Percentiles rank a stretch among this genome's conserved stretches.
These are phyloP conservation scores for Paedocypris sp. DNA, from an alignment of 2,113 vertebrate genomes.

Conservation along the genomic window DNA sequence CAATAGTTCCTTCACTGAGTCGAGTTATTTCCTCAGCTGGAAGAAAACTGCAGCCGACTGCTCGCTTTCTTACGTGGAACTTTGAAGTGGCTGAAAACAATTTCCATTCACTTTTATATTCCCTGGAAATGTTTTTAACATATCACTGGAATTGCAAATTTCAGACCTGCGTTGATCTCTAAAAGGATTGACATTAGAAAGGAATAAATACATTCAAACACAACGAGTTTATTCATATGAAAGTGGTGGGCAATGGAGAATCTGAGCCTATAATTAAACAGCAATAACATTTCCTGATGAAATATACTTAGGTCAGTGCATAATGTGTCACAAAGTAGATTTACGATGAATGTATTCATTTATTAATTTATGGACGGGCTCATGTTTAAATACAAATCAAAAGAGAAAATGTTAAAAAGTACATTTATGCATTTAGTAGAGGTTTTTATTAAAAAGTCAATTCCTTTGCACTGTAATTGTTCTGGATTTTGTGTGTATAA, in stretches of 20 bases:
- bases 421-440: no score
- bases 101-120: constrained; percentile 18
- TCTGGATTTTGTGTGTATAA: no score
- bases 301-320: constrained; percentile 44
- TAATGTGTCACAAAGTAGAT: constrained; percentile 56
- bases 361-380: constrained; percentile 54
- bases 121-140: constrained; percentile 47
- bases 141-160: constrained; percentile 54
- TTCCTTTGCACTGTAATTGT: no score
- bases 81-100: background rate
- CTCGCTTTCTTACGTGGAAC: background rate
- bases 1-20: background rate
- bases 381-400: constrained; percentile 23
- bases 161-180: constrained; percentile 50
- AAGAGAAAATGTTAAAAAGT: background rate
- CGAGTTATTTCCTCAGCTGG: background rate
- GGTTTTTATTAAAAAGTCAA: no score
- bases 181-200: constrained; percentile 56
- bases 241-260: constrained; percentile 53
- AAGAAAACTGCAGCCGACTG: background rate
- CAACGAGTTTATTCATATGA: constrained; percentile 19
- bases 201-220: constrained; percentile 47
- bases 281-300: constrained; percentile 49
- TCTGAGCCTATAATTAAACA: constrained; percentile 57
- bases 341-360: constrained; percentile 49